A percentile compares a stretch with the other conserved stretches of the same genome.
phyloP scores from a whole-genome alignment of 2,888 invertebrate species.

The Allophyes oxyacanthae region DNA sequence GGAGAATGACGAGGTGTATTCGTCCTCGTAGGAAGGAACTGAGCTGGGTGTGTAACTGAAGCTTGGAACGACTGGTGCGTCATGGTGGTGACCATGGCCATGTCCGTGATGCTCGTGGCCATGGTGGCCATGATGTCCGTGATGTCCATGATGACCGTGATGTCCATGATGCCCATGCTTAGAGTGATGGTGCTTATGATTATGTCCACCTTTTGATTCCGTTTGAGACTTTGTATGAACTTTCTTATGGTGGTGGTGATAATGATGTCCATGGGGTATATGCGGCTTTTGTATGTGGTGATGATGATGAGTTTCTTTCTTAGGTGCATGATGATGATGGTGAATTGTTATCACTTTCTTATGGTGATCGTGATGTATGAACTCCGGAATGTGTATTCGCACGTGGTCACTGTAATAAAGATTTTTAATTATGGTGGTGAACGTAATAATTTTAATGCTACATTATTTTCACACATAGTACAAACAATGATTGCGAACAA shows the following conservation, averaged over 20 bases:
- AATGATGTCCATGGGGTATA: conserved; percentile 71
- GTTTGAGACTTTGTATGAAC: conserved; percentile 78
- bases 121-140: conserved; percentile 51
- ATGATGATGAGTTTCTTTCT: conserved; percentile 82
- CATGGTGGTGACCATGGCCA: conserved; percentile 71
- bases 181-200: conserved; percentile 65
- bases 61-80: conserved; percentile 59
- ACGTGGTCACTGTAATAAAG: conserved; percentile 87
- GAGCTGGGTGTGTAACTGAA: conserved; percentile 65
- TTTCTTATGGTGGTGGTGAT: conserved; percentile 80
- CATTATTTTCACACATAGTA: not conserved
- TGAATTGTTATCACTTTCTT: conserved; percentile 90
- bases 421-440: conserved; percentile 12
- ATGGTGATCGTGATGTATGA: conserved; percentile 89
- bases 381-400: conserved; percentile 89
- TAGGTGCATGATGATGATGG: conserved; percentile 85
- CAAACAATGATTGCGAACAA: too few relatives aligned
- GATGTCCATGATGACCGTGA: conserved; percentile 59
- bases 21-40: conserved; percentile 71
- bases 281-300: conserved; percentile 69
- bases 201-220: conserved; percentile 66
- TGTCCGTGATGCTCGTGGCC: conserved; percentile 51
- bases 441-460: not conserved
- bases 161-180: conserved; percentile 64
- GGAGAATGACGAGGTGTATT: conserved; percentile 67